Conservation (phyloP, 2,113 vertebrate genomes). For the Phodopus roborovskii region DNA sequence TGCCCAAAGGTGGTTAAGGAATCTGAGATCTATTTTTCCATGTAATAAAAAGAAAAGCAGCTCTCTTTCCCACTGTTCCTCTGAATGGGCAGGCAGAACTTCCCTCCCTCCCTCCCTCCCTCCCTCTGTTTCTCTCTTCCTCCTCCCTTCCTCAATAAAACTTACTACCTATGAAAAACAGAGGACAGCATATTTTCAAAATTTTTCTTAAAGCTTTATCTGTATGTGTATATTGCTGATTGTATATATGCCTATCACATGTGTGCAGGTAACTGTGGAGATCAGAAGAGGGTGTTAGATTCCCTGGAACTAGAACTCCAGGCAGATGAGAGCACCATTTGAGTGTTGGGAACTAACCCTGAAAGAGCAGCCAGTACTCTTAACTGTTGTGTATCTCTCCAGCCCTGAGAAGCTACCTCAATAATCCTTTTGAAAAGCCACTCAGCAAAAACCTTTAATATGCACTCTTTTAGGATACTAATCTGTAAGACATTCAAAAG, state of each 20-base stretch:
- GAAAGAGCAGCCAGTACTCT: too few relatives aligned
- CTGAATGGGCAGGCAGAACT: too few relatives aligned
- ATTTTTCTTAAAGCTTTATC: neutral
- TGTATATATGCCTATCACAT: neutral
- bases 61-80: too few relatives aligned
- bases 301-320: neutral
- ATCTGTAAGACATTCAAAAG: slow-evolving; percentile 12
- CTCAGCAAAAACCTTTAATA: neutral
- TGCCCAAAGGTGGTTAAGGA: neutral
- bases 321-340: neutral
- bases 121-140: too few relatives aligned
- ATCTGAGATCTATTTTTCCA: neutral
- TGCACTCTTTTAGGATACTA: neutral
- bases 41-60: neutral
- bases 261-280: neutral
- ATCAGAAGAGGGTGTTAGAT: neutral
- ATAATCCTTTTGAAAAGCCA: neutral
- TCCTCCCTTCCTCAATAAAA: too few relatives aligned
- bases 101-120: too few relatives aligned
- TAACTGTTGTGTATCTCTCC: neutral
- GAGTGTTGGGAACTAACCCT: neutral
- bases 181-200: neutral
- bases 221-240: neutral
- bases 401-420: neutral
- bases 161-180: neutral